phyloP scores from a whole-genome alignment of 2,113 vertebrate genomes.

The Chloebia gouldiae region DNA sequence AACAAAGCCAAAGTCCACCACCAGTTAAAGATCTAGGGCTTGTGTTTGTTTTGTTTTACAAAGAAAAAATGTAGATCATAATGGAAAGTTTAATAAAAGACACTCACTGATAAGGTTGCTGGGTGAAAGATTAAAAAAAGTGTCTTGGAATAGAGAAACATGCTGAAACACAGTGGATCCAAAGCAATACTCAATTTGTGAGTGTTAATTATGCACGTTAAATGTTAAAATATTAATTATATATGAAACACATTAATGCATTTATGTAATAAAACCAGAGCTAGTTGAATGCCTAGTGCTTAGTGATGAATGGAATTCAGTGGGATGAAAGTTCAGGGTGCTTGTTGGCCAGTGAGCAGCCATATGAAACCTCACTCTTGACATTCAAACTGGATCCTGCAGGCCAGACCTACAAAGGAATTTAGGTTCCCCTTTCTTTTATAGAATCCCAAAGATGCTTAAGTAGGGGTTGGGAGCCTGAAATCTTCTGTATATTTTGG shows the following conservation, averaged over 20 bases:
- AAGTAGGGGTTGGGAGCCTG: not conserved
- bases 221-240: not conserved
- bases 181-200: not conserved
- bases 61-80: not conserved
- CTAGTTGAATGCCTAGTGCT: not conserved
- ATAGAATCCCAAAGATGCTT: constrained; percentile 3
- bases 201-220: not conserved
- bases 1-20: not conserved
- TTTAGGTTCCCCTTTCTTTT: not conserved
- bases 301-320: not conserved
- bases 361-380: not conserved
- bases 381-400: not conserved
- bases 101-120: not conserved
- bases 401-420: constrained; percentile 3
- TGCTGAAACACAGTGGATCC: not conserved
- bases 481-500: constrained; percentile 48
- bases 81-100: not conserved
- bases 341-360: not conserved
- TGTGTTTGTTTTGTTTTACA: not conserved
- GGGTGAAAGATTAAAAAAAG: not conserved
- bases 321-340: not conserved
- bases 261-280: not conserved
- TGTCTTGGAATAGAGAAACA: not conserved
- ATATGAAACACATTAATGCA: not conserved
- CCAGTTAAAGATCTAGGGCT: not conserved